phyloP scores from a whole-genome alignment of 2,113 vertebrate genomes.

The Rhinoderma darwinii region DNA sequence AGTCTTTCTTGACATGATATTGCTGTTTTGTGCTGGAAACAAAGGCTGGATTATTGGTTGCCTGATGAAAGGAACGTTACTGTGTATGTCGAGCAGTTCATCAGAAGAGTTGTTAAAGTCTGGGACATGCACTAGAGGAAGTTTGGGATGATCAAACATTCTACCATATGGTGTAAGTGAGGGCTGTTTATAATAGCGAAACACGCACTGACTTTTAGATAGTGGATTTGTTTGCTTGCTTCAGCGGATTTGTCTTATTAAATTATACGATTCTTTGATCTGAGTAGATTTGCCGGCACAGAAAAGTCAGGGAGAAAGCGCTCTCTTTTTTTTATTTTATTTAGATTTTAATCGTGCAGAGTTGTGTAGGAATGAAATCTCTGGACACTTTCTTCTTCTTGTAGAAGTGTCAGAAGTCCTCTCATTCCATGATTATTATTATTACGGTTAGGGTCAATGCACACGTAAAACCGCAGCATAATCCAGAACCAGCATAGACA shows the following conservation, averaged over 20 bases:
- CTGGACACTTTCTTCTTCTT: not conserved
- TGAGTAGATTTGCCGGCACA: constrained; percentile 6
- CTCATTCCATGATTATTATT: not conserved
- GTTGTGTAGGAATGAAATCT: constrained; percentile 12
- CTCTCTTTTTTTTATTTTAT: constrained; percentile 7
- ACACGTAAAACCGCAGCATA: no score
- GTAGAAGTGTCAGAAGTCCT: not conserved
- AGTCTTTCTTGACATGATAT: not conserved
- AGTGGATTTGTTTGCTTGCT: constrained; percentile 34
- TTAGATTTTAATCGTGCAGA: constrained; percentile 28
- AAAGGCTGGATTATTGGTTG: not conserved
- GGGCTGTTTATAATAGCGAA: constrained; percentile 35
- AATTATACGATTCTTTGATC: constrained; percentile 53
- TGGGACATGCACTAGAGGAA: not conserved
- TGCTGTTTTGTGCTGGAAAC: not conserved
- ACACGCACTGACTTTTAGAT: not conserved
- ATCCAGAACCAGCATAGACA: no score
- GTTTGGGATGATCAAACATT: constrained; percentile 1
- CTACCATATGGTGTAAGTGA: not conserved
- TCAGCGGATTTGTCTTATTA: constrained; percentile 54
- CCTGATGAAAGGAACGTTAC: not conserved
- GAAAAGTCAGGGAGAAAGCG: constrained; percentile 8
- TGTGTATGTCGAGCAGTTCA: not conserved
- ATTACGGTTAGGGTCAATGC: no score
- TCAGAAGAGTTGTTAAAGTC: not conserved